A percentile compares a stretch with the other conserved stretches of the same genome.
Evolutionary conservation across 2,113 vertebrate species (phyloP).

Genomic region (Hucho hucho): DNA sequence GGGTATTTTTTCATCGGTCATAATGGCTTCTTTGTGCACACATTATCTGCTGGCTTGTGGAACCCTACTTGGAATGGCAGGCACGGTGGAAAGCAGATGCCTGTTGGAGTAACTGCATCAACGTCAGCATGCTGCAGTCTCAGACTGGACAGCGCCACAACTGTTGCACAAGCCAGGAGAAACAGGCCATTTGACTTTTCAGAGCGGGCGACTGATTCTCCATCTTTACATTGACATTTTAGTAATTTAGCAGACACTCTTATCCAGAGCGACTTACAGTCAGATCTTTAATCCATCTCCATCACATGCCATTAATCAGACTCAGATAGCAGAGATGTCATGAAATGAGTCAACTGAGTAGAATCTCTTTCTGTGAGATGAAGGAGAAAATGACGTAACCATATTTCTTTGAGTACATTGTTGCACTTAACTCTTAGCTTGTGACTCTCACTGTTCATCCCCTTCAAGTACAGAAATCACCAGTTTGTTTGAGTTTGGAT

Average conservation of each 20-base stretch:
- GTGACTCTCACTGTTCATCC: background rate
- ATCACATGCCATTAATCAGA: background rate
- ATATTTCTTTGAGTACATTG: too few species aligned
- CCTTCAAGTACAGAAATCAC: background rate
- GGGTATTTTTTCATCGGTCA: slow-evolving; percentile 49
- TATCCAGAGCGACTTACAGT: background rate
- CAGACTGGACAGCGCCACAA: background rate
- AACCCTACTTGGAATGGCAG: slow-evolving; percentile 66
- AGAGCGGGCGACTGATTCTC: background rate
- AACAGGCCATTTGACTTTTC: background rate
- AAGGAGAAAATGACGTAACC: background rate
- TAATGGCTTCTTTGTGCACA: slow-evolving; percentile 69
- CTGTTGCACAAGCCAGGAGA: slow-evolving; percentile 4
- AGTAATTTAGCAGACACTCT: background rate
- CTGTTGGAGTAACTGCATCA: slow-evolving; percentile 42
- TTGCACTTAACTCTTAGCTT: too few species aligned
- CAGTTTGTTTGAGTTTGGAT: slow-evolving; percentile 9
- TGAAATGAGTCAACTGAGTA: background rate
- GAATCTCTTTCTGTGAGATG: background rate
- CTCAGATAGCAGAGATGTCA: background rate
- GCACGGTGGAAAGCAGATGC: slow-evolving; percentile 65
- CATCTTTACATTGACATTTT: too few species aligned
- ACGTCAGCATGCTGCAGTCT: slow-evolving; percentile 7
- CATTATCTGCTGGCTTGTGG: slow-evolving; percentile 59
- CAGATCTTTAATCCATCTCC: background rate